Base-by-base conservation (phyloP, 2,888 invertebrate species). In the Cheilosia pagana region DNA sequence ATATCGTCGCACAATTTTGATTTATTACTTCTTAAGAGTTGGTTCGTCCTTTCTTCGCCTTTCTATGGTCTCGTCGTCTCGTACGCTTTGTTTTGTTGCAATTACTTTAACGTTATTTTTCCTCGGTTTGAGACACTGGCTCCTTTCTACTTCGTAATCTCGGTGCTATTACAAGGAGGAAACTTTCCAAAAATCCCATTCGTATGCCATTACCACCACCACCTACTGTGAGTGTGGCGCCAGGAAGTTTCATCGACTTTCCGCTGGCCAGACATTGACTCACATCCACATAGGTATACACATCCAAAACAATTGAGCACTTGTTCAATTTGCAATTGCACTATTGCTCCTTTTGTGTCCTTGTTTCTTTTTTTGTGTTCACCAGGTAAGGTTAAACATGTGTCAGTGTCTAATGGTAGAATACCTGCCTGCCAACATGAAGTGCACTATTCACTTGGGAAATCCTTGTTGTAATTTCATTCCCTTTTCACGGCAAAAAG, bases 161-260 rank as follows among this genome's bases (percentile, higher is more conserved):
- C 19, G 31, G 55, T 50, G 45, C 62, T 52, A 48, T 59, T 41
- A 48, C 48, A n/a, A 48, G 55, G 16, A 57, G 25, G 53, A 76
- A 85, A 75, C 45, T 79, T 78, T 79, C 62, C 31, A 35, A 35
- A 35, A 35, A 35, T 67, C 67, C 67, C 62, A 55, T 52, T 62
- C 53, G 48, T 77, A 71, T 65, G 52, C 60, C 43, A 70, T 60
- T 62, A 60, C 67, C 75, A 62, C 65, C 31, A 53, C 81, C 85
- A 76, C 85, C 85, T 60, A 81, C 85, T 81, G 85, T 81, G 81
- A 60, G 71, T 55, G 6, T 85, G 85, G 85, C 85, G 85, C 85
- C 85, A 85, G 85, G 85, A 85, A 81, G 81, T 85, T 85, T 81
- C 85, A 60, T 81, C 79, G 85, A 71, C 67, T 79, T 83, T 81